A percentile compares a stretch with the other conserved stretches of the same genome.
phyloP scores from a whole-genome alignment of 2,797 vertebrate species.

The Setipinna tenuifilis region DNA sequence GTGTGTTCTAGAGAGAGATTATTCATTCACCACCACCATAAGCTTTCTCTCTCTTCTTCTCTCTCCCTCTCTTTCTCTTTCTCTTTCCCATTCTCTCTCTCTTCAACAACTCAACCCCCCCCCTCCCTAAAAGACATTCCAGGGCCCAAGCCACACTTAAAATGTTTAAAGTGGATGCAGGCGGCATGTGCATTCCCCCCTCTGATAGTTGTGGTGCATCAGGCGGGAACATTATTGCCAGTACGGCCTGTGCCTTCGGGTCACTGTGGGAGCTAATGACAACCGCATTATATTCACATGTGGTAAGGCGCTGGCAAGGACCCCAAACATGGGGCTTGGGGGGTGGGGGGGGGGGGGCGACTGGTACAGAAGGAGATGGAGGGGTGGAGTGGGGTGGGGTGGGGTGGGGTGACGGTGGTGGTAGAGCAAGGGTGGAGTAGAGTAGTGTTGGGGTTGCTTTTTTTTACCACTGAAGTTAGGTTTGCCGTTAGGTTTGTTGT shows the following conservation, averaged over 20 bases:
- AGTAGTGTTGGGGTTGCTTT: background rate
- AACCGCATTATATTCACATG: constrained; percentile 45
- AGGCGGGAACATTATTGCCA: constrained; percentile 46
- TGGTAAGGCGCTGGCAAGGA: constrained; percentile 42
- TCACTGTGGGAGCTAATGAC: constrained; percentile 46
- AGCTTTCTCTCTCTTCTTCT: constrained; percentile 28
- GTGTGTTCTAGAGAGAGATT: constrained; percentile 49
- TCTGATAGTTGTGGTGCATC: constrained; percentile 36
- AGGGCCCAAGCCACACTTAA: constrained; percentile 42
- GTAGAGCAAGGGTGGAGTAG: too few relatives aligned
- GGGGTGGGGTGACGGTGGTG: background rate
- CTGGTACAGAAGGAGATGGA: too few relatives aligned
- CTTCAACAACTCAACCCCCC: background rate
- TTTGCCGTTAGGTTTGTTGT: background rate
- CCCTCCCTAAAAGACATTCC: constrained; percentile 45
- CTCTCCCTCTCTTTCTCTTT: background rate
- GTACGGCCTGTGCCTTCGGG: constrained; percentile 46
- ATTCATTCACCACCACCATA: constrained; percentile 45
- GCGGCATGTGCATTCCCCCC: constrained; percentile 40
- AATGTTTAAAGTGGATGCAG: constrained; percentile 39
- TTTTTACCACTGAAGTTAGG: background rate
- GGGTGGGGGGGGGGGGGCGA: background rate
- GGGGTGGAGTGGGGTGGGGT: background rate
- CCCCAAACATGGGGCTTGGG: constrained; percentile 14
- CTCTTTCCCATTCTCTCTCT: background rate